These are phyloP conservation scores for Spatulosminthurus flaviceps DNA, from an alignment of 2,888 invertebrate species.

Conservation along the genomic window DNA sequence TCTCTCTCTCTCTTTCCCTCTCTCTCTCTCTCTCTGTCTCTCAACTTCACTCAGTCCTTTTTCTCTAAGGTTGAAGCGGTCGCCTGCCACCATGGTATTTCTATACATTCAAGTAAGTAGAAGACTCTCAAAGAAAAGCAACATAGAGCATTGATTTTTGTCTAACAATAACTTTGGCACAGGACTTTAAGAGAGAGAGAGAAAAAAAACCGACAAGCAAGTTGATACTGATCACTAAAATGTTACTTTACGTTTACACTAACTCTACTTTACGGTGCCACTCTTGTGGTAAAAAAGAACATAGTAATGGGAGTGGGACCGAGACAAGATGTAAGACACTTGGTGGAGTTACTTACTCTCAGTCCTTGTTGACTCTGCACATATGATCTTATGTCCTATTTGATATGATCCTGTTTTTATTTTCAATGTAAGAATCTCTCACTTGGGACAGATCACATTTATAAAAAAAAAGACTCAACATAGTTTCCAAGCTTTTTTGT, in stretches of 20 bases:
- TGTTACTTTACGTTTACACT: constrained; percentile 30
- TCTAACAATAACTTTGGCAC: constrained; percentile 51
- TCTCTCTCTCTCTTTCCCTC: constrained; percentile 12
- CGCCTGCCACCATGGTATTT: constrained; percentile 12
- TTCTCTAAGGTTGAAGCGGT: neutral
- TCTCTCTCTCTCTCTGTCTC: constrained; percentile 9
- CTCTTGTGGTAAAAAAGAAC: neutral
- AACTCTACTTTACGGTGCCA: constrained; percentile 31
- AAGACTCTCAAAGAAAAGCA: constrained; percentile 24
- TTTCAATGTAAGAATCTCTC: constrained; percentile 16
- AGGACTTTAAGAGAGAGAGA: constrained; percentile 31
- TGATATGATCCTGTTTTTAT: constrained; percentile 16
- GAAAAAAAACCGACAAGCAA: constrained; percentile 37
- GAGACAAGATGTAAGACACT: neutral
- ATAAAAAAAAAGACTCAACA: neutral
- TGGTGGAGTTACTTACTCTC: neutral
- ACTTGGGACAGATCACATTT: neutral
- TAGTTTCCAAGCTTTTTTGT: neutral
- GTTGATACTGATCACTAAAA: constrained; percentile 37
- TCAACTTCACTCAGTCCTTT: neutral
- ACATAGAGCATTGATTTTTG: constrained; percentile 48
- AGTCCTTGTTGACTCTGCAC: neutral
- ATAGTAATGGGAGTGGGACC: neutral
- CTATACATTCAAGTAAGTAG: constrained; percentile 10
- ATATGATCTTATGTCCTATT: too few relatives aligned